These are phyloP conservation scores for Sarcophaga peregrina DNA, from an alignment of 1,140 invertebrate species.

Conservation along the genomic window DNA sequence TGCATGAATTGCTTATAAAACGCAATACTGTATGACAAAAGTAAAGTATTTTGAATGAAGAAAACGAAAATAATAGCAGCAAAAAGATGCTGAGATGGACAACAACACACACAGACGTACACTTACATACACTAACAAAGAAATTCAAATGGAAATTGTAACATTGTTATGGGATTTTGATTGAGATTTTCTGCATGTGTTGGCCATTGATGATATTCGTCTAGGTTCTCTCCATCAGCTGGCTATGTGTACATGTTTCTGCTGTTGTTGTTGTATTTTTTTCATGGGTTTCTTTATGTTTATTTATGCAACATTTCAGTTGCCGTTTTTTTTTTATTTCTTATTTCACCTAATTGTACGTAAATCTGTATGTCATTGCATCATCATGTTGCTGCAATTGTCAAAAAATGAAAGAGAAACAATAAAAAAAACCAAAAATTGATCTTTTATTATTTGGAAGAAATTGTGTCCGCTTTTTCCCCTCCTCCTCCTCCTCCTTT, in stretches of 20 bases:
- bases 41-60: background rate
- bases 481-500: too few species aligned
- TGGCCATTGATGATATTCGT: background rate
- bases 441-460: background rate
- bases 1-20: constrained; percentile 21
- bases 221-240: too few species aligned
- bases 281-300: background rate
- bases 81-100: too few species aligned
- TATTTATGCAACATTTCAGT: background rate
- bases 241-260: background rate
- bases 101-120: too few species aligned
- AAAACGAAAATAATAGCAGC: too few species aligned
- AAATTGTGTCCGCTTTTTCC: background rate
- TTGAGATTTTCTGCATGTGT: constrained; percentile 19
- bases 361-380: background rate
- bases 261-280: background rate
- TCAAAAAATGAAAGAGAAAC: background rate
- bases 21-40: background rate
- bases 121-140: background rate
- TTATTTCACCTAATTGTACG: background rate
- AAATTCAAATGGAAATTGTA: constrained; percentile 14
- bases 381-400: background rate
- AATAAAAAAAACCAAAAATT: background rate
- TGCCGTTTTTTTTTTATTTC: background rate
- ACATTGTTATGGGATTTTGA: constrained; percentile 24